phyloP scores from a whole-genome alignment of 2,113 vertebrate species.

The Pardalotus punctatus region DNA sequence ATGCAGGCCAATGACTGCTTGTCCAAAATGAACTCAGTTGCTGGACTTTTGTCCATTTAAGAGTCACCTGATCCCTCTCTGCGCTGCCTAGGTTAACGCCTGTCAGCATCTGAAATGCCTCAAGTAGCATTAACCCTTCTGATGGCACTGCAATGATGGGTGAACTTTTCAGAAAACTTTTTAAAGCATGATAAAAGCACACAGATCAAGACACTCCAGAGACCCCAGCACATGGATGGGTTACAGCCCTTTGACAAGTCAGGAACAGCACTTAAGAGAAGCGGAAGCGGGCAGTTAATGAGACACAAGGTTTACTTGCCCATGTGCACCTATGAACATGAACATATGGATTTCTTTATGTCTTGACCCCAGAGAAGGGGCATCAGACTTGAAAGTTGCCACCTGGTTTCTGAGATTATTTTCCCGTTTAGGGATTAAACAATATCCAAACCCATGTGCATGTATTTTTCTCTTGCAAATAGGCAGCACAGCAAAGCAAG shows the following conservation, averaged over 20 bases:
- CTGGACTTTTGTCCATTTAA: background rate
- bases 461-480: background rate
- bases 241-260: background rate
- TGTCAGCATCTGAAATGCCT: background rate
- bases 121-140: background rate
- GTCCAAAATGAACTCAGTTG: background rate
- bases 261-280: background rate
- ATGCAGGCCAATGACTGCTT: background rate
- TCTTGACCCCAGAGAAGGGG: background rate
- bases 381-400: slow-evolving; percentile 8
- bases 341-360: slow-evolving; percentile 13
- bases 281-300: background rate
- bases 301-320: background rate
- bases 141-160: background rate
- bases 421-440: slow-evolving; percentile 15
- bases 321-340: background rate
- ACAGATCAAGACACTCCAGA: background rate
- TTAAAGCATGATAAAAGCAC: background rate
- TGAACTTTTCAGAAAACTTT: background rate
- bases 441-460: background rate
- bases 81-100: background rate
- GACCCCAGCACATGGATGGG: background rate
- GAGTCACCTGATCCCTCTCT: background rate
- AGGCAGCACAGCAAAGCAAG: background rate
- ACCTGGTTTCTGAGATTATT: slow-evolving; percentile 15